These are phyloP conservation scores for Tokudaia tokunoshimensis DNA, from an alignment of 2,797 vertebrate genomes.

Conservation along the genomic window DNA sequence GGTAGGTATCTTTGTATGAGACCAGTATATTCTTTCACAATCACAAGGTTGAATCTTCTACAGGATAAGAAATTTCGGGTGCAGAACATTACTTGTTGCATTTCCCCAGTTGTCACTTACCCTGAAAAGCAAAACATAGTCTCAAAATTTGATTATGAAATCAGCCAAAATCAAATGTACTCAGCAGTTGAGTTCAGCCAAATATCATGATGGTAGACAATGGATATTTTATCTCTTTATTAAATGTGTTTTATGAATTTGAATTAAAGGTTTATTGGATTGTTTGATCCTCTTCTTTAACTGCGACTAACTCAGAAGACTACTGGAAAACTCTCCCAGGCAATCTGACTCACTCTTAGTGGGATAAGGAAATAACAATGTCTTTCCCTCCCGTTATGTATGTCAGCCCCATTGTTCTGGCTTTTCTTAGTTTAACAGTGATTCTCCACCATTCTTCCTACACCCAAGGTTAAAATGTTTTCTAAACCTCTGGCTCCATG, in stretches of 20 bases:
- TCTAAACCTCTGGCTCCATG: neutral
- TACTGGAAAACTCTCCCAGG: neutral
- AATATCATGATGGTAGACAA: neutral
- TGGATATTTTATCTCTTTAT: neutral
- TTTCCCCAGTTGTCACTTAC: neutral
- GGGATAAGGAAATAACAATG: neutral
- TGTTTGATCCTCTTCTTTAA: neutral
- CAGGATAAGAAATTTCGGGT: neutral
- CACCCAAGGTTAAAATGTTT: neutral
- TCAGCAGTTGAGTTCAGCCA: neutral
- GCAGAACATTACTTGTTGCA: neutral
- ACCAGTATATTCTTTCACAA: too few species aligned
- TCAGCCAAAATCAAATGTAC: neutral
- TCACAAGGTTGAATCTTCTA: neutral
- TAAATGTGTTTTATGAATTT: neutral
- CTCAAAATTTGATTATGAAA: neutral
- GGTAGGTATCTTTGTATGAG: too few species aligned
- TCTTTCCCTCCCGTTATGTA: neutral
- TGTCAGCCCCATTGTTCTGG: neutral
- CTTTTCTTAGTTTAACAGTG: neutral
- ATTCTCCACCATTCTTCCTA: neutral
- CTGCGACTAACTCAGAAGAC: neutral
- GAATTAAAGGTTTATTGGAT: neutral
- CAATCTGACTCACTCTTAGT: neutral
- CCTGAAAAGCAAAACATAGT: neutral